phyloP scores from a whole-genome alignment of 2,888 invertebrate genomes.

The Beris morrisii region DNA sequence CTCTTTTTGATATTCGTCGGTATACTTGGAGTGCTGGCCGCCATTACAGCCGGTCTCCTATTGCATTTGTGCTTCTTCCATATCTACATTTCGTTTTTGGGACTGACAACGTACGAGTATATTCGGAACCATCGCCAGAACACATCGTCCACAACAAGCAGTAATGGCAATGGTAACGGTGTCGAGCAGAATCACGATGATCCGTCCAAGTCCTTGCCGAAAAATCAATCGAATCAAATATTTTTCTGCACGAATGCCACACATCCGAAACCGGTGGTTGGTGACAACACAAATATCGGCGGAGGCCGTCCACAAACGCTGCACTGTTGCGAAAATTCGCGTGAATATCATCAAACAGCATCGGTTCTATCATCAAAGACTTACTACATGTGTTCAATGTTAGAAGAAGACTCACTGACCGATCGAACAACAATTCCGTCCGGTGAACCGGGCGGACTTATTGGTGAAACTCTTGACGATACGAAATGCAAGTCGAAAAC shows the following conservation, averaged over 20 bases:
- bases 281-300: constrained; percentile 11
- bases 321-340: constrained; percentile 57
- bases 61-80: constrained; percentile 87
- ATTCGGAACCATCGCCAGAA: constrained; percentile 62
- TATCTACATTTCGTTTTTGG: constrained; percentile 80
- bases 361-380: constrained; percentile 49
- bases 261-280: constrained; percentile 51
- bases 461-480: constrained; percentile 6
- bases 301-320: constrained; percentile 49
- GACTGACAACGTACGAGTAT: constrained; percentile 89
- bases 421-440: constrained; percentile 36
- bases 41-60: constrained; percentile 74
- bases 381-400: constrained; percentile 58
- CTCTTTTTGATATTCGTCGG: constrained; percentile 64
- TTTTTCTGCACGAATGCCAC: constrained; percentile 55
- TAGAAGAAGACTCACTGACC: constrained; percentile 51
- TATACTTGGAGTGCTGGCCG: constrained; percentile 69
- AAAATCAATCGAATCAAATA: constrained; percentile 45
- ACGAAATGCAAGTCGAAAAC: constrained; percentile 44
- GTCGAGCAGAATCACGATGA: constrained; percentile 40
- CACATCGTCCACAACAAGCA: constrained; percentile 34
- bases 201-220: constrained; percentile 46
- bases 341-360: constrained; percentile 49
- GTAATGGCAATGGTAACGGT: constrained; percentile 39
- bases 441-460: constrained; percentile 10